These are phyloP conservation scores for Rutpela maculata DNA, from an alignment of 2,888 invertebrate genomes.

Conservation along the genomic window DNA sequence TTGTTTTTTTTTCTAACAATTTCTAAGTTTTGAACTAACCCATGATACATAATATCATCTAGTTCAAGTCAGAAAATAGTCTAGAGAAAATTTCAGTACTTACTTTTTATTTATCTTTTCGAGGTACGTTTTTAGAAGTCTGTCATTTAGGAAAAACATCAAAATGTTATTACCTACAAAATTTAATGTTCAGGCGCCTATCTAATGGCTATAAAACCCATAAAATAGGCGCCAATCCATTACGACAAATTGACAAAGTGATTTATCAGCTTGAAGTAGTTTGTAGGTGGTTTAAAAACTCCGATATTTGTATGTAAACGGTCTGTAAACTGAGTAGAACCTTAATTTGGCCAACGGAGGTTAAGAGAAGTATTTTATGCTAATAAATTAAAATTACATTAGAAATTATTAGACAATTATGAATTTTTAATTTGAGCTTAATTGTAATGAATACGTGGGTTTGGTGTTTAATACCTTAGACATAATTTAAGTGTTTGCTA, in stretches of 20 bases:
- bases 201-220: constrained; percentile 15
- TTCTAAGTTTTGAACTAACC: too few relatives aligned
- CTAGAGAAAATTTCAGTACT: too few relatives aligned
- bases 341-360: constrained; percentile 16
- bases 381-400: constrained; percentile 15
- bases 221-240: constrained; percentile 6
- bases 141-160: too few relatives aligned
- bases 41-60: too few relatives aligned
- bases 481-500: too few relatives aligned
- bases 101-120: too few relatives aligned
- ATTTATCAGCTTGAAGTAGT: constrained; percentile 5
- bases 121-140: too few relatives aligned
- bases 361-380: constrained; percentile 25
- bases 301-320: not conserved
- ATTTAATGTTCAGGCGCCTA: not conserved
- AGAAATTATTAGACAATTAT: constrained; percentile 2
- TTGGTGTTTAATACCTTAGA: not conserved
- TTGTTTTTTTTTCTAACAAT: too few relatives aligned
- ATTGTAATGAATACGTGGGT: constrained; percentile 5
- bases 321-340: not conserved
- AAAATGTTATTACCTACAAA: not conserved
- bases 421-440: not conserved
- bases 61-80: too few relatives aligned
- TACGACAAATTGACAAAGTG: not conserved
- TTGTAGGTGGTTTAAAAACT: constrained; percentile 17